phyloP scores from a whole-genome alignment of 2,113 vertebrate species.

The Cyphomyrus plagiostoma region DNA sequence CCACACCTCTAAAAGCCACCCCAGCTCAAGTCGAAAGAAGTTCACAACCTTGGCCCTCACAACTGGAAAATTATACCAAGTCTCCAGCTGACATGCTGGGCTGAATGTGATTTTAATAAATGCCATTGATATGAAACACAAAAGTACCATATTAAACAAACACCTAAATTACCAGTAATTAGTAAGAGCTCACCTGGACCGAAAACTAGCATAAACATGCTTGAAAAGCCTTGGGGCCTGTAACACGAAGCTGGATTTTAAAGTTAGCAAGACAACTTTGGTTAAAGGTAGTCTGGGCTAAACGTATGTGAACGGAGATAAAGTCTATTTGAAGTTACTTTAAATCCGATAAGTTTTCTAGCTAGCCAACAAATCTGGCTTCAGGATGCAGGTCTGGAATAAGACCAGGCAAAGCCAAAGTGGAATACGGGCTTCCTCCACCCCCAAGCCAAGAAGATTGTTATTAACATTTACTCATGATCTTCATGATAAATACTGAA shows the following conservation, averaged over 20 bases:
- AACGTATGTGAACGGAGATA: not conserved
- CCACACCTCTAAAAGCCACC: not conserved
- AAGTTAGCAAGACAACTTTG: not conserved
- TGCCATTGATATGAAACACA: not conserved
- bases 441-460: not conserved
- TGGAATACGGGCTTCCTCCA: not conserved
- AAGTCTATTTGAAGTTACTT: too few species aligned
- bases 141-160: not conserved
- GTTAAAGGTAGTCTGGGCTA: not conserved
- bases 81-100: not conserved
- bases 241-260: not conserved
- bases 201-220: not conserved
- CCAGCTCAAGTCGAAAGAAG: not conserved
- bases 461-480: not conserved
- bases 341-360: too few species aligned
- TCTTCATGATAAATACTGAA: not conserved
- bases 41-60: not conserved
- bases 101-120: not conserved
- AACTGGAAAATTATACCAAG: not conserved
- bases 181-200: not conserved
- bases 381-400: too few species aligned
- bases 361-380: too few species aligned
- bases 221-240: not conserved
- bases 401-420: not conserved
- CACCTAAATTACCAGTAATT: not conserved